Evolutionary conservation across 1,140 invertebrate species (phyloP), one percentile per base, ranked within the genome.

Genomic region (Atta texana): DNA sequence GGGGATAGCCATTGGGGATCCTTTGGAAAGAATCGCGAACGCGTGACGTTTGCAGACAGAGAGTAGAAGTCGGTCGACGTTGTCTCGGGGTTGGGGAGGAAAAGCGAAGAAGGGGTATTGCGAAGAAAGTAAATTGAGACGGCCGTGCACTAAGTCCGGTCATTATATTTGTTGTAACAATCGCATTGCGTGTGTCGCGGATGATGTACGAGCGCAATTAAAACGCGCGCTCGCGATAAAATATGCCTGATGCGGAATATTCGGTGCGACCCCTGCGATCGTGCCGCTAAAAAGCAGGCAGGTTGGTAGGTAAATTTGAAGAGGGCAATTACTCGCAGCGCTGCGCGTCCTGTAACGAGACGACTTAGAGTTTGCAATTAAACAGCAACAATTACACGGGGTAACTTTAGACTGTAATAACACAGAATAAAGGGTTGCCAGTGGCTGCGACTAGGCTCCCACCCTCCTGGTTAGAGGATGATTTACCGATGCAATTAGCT

Each of bases 381-480:
- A 95, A 95, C 94, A 95, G 94, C 94, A 95, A 95, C 94, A 95
- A 95, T 95, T 95, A 95, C 94, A 94, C 93, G 93, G 94, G 94
- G 95, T 95, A 95, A 95, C 95, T 95, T 95, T 95, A 95, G 94
- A 95, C 94, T 93, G 94, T 95, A 95, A 95, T 95, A 95, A 95
- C 94, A 94, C 93, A 92, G 94, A 95, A 95, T 95, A 95, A 95
- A 95, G 95, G 95, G 94, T 95, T 95, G 93, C 91, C 91, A 87
- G 91, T 92, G 90, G 90, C 90, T 89, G 90, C 89, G 92, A 92
- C 92, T 94, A 88, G 93, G 86, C 93, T 93, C 91, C 93, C 91
- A 92, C 89, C 92, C 92, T 93, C 91, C 94, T 94, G 94, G 92
- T 94, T 94, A 94, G 94, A 92, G 94, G 94, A 95, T 95, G 95